Evolutionary conservation across 2,888 invertebrate genomes (phyloP), one percentile per base, ranked within the genome.

Genomic region (Tipula unca): DNA sequence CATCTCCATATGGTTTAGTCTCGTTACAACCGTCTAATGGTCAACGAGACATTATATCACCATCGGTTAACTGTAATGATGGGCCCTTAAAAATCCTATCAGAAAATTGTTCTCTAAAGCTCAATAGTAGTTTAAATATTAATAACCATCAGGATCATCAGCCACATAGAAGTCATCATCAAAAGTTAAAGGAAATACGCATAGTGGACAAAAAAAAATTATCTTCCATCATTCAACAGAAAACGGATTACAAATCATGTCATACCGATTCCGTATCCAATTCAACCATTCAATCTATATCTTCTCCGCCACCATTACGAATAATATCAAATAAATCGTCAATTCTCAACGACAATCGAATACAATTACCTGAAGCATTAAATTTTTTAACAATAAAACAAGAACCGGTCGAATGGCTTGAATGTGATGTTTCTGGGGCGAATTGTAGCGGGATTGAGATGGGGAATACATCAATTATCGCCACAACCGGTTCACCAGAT

Each of bases 321-420:
- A 17, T 20, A 39, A 20, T 39, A 36, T 14, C 39, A 6, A 84
- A 32, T 36, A 20, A 36, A 84, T 32, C 84, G 20, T 10, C 84
- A 39, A 84, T 83, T 83, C 8, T 3, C 13, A n/a, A 83, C 6
- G 17, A 83, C n/a, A 29, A 36, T 36, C 20, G 36, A 84, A 36
- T 84, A 29, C 86, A 86, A 36, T 85, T 87, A 82, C 86, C 87
- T 14, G 87, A 88, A 85, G 86, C 87, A 8, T 85, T 87, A 20
- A 87, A 86, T 32, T 86, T 87, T 82, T 69, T 87, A 85, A 85
- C 87, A n/a, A 87, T 91, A 14, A 93, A 93, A 89, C 93, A 94
- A 88, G 94, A 95, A 88, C 94, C 94, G 4, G 91, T 93, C 10
- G 95, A 96, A 87, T 96, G 96, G 95, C 93, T 94, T 85, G 94